Conservation (phyloP, 1,140 invertebrate genomes). For the Ceratosolen fusciceps region DNA sequence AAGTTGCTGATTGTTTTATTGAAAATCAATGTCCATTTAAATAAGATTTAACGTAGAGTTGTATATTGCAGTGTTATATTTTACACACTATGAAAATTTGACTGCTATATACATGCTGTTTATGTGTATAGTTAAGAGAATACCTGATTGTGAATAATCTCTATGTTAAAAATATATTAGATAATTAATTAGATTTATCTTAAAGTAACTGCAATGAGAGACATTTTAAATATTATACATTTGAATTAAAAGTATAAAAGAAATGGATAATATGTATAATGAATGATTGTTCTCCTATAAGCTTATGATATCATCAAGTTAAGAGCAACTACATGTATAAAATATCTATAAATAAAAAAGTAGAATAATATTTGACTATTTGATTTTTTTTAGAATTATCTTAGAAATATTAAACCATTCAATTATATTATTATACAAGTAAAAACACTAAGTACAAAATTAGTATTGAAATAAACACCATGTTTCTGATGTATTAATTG, state of each 20-base stretch:
- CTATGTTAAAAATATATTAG: conserved; percentile 31
- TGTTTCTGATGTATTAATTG: background rate
- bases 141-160: conserved; percentile 32
- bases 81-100: conserved; percentile 34
- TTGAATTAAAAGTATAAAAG: conserved; percentile 31
- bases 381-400: background rate
- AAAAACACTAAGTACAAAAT: background rate
- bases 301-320: conserved; percentile 31
- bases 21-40: conserved; percentile 27
- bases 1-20: conserved; percentile 35
- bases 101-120: conserved; percentile 32
- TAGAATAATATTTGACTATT: conserved; percentile 4
- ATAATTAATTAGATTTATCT: conserved; percentile 36
- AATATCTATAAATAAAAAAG: conserved; percentile 43
- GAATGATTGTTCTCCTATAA: conserved; percentile 24
- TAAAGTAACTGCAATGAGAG: conserved; percentile 32
- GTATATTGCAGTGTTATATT: conserved; percentile 47
- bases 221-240: conserved; percentile 27
- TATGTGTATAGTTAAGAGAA: conserved; percentile 32
- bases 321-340: conserved; percentile 36
- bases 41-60: conserved; percentile 11
- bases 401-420: background rate
- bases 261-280: conserved; percentile 30
- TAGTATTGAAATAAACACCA: background rate
- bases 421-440: background rate